Evolutionary conservation across 2,113 vertebrate species (phyloP).

Genomic region (Perognathus longimembris): DNA sequence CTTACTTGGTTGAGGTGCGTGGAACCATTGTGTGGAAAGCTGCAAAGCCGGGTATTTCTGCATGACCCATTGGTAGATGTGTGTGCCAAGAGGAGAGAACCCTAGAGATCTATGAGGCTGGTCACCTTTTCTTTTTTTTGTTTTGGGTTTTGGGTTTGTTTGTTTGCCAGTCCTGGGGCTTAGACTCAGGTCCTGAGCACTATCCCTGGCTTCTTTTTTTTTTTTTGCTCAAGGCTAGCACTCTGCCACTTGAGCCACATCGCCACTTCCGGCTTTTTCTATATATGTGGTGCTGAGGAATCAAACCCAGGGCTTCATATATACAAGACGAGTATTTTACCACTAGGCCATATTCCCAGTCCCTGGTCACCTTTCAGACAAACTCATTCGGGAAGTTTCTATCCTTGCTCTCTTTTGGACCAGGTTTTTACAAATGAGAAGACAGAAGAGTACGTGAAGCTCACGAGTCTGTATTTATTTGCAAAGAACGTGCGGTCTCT

Average conservation of each 20-base stretch:
- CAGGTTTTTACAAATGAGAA: conserved; percentile 90
- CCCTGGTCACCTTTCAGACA: not conserved
- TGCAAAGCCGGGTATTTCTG: not conserved
- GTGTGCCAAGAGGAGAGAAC: not conserved
- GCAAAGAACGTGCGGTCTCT: conserved; percentile 94
- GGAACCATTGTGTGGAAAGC: not conserved
- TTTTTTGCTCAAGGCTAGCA: no score
- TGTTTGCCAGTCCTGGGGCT: no score
- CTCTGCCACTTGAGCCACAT: no score
- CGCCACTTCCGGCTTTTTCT: no score
- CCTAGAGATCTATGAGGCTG: not conserved
- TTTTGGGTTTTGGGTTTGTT: no score
- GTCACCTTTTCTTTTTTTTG: no score
- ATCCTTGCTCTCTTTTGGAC: conserved; percentile 21
- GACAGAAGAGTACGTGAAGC: conserved; percentile 90
- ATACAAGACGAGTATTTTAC: no score
- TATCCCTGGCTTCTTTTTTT: no score
- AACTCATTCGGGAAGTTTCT: not conserved
- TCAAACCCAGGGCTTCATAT: no score
- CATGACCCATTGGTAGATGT: not conserved
- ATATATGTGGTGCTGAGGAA: no score
- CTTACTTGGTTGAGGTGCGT: conserved; percentile 95
- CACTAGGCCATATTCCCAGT: no score
- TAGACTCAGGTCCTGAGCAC: no score
- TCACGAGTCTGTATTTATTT: conserved; percentile 95